Evolutionary conservation across 2,888 invertebrate genomes (phyloP).

Genomic region (Loripinus fragilis): DNA sequence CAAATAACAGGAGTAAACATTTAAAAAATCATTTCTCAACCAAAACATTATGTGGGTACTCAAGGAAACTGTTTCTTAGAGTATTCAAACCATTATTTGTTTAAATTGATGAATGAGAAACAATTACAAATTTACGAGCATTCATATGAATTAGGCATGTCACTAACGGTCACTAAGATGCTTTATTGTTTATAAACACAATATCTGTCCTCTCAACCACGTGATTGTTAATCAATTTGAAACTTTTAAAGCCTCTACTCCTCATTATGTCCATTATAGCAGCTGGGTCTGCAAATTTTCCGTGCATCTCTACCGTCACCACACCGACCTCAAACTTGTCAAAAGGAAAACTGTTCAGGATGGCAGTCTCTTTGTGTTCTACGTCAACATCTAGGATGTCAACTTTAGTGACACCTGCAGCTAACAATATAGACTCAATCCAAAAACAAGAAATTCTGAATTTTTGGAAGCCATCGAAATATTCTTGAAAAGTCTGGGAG

Average conservation of each 20-base stretch:
- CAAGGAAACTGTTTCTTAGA: too few relatives aligned
- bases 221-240: background rate
- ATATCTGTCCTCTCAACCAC: background rate
- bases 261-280: background rate
- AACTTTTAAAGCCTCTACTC: background rate
- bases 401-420: background rate
- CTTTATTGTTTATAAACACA: background rate
- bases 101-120: too few relatives aligned
- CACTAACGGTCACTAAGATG: too few relatives aligned
- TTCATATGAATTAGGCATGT: too few relatives aligned
- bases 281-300: background rate
- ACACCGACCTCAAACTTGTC: background rate
- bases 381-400: background rate
- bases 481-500: background rate
- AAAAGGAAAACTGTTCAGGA: background rate
- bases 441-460: background rate
- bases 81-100: too few relatives aligned
- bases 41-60: too few relatives aligned
- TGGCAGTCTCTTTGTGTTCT: background rate
- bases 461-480: background rate
- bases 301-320: background rate
- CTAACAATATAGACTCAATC: background rate
- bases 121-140: too few relatives aligned
- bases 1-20: too few relatives aligned
- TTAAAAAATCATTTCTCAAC: too few relatives aligned